Percentiles rank a stretch among this genome's conserved stretches.
Evolutionary conservation across 53 echinoderm and acorn worm genomes (phyloP).

Genomic region (Arbacia lixula): DNA sequence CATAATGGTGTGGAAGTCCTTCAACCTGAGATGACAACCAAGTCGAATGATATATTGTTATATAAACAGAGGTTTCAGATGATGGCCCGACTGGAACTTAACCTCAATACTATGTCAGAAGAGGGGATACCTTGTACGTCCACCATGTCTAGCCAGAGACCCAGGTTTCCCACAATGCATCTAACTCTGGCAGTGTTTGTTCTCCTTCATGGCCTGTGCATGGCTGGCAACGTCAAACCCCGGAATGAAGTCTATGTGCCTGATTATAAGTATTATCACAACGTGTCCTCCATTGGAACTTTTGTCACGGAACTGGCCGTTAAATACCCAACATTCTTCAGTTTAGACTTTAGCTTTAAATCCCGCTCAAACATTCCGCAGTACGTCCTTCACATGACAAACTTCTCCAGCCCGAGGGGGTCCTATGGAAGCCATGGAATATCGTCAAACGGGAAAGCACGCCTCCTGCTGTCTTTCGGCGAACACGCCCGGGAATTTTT

Average conservation of each 20-base stretch:
- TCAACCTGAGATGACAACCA: too few species aligned
- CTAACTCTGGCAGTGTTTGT: neutral
- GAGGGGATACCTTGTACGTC: too few species aligned
- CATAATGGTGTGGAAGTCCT: too few species aligned
- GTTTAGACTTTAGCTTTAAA: constrained; percentile 63
- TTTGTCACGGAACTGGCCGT: constrained; percentile 68
- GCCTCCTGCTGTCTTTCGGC: constrained; percentile 86
- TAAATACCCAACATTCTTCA: constrained; percentile 72
- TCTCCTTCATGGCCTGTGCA: neutral
- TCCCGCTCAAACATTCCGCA: constrained; percentile 75
- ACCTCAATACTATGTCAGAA: too few species aligned
- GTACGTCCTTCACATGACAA: constrained; percentile 81
- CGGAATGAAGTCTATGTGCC: constrained; percentile 82
- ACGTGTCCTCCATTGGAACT: constrained; percentile 67
- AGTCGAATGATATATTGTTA: too few species aligned
- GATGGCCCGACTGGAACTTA: too few species aligned
- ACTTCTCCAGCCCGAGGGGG: constrained; percentile 75
- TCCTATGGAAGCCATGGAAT: constrained; percentile 27
- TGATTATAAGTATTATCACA: constrained; percentile 90
- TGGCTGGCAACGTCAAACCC: constrained; percentile 82
- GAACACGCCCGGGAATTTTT: constrained; percentile 98
- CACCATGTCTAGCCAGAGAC: too few species aligned
- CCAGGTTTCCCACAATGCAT: too few species aligned
- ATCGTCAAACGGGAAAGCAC: constrained; percentile 64
- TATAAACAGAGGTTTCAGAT: too few species aligned